phyloP scores from a whole-genome alignment of 2,888 invertebrate species.

The Parnassius apollo region DNA sequence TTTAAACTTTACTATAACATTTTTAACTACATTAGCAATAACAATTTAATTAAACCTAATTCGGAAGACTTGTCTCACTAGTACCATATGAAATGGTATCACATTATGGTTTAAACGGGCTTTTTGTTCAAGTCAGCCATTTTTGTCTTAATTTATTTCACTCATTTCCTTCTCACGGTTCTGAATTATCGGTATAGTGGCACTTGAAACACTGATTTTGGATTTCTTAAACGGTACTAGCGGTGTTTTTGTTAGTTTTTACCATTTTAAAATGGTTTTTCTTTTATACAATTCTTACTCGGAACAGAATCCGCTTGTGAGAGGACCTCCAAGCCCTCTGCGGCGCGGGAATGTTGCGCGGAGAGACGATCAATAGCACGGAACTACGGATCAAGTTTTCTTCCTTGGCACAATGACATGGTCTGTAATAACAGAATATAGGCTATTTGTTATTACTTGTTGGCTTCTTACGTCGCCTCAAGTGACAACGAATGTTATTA shows the following conservation, averaged over 20 bases:
- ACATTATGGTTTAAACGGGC: constrained; percentile 29
- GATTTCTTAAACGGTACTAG: constrained; percentile 6
- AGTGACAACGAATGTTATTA: not conserved
- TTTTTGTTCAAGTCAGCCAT: constrained; percentile 51
- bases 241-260: constrained; percentile 3
- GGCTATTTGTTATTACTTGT: constrained; percentile 17
- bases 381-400: constrained; percentile 37
- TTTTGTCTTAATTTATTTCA: constrained; percentile 34
- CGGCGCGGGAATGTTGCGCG: constrained; percentile 63
- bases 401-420: constrained; percentile 33
- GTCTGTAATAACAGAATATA: constrained; percentile 26
- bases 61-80: constrained; percentile 77
- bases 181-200: not conserved
- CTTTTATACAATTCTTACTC: constrained; percentile 58
- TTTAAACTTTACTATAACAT: constrained; percentile 33
- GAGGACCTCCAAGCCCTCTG: constrained; percentile 34
- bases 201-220: constrained; percentile 26
- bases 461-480: constrained; percentile 10
- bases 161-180: constrained; percentile 25
- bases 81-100: constrained; percentile 36
- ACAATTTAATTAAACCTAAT: constrained; percentile 39
- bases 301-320: constrained; percentile 44
- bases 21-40: constrained; percentile 21
- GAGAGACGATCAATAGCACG: constrained; percentile 60
- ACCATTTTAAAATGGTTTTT: constrained; percentile 40